Evolutionary conservation across 2,113 vertebrate genomes (phyloP), one percentile per base, ranked within the genome.

Genomic region (Eretmochelys imbricata): DNA sequence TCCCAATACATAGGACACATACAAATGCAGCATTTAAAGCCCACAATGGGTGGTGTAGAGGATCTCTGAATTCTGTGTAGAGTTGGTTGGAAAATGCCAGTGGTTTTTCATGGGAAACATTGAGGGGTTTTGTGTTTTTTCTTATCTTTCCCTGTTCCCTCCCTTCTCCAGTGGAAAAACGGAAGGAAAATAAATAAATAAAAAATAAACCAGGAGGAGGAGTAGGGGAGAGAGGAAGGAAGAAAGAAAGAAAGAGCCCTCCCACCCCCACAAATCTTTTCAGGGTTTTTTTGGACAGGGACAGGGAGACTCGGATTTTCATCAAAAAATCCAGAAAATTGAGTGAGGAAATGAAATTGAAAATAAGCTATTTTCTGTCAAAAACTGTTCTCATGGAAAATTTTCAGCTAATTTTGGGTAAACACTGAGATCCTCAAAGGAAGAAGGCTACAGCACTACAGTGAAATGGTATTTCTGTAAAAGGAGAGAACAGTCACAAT

Each of bases 41-140:
- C 53, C 5, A 0, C 0, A 0, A 25, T 19, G 49, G 20, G 14
- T 69, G 62, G 11, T 6, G 6, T 12, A 17, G 1, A 1, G 11
- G 81, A 48, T 51, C 55, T 65, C 76, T 76, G 38, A 27, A 46
- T 81, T 53, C 57, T 57, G 76, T 53, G 38, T 69, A 7, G 91
- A 85, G 3, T n/a, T 79, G 5, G 5, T 57, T 89, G 62, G 14
- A 65, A 65, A 17, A 17, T 35, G 14, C 14, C 62, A 35, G 31
- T 65, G 14, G 14, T 69, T 46, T 48, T 14, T 13, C 53, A 11
- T 2, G 84, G 31, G 35, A 93, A 84, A 54, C 1, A 42, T 7
- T 0, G 3, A 85, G 57, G 1, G 20, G 10, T 51, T 51, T 42
- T 2, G 48, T 3, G 25, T 91, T 53, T 27, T 49, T 81, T 82